Evolutionary conservation across 2,888 invertebrate species (phyloP), one percentile per base, ranked within the genome.

Genomic region (Chrysina gloriosa): DNA sequence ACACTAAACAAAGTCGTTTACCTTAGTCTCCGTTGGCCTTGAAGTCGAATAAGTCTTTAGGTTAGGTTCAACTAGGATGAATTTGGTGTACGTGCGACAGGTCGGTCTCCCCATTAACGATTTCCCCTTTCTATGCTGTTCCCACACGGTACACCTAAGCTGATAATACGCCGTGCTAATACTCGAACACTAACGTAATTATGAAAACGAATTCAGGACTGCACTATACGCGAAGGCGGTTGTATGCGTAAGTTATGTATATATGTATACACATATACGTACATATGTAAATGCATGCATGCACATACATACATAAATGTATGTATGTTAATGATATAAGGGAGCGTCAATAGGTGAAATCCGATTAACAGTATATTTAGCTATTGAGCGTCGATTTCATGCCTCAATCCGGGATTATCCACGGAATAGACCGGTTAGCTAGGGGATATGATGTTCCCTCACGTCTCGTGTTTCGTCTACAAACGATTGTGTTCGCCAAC

Each of bases 341-440:
- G 21, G 2, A 2, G 2, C 19, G 45, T 4, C 19, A 45, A 16
- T 16, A 16, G 9, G n/a, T 9, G 7, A 45, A 45, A 45, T 45
- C 45, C 45, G 45, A 45, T 45, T 45, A 45, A 1, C 19, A 45
- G 3, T n/a, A 45, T 21, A 45, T 45, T 21, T 19, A 45, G 45
- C 7, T n/a, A 45, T 21, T 19, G 45, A n/a, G 9, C 9, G 45
- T 19, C 45, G 21, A 19, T 7, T 19, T 45, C 45, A 9, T 19
- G 19, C 21, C 6, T 9, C 45, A 21, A 7, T 45, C 19, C 1
- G 6, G 1, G 42, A 14, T 42, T 42, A 3, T 3, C 6, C 16
- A n/a, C n/a, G n/a, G n/a, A 5, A 3, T 5, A 19, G 4, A 14
- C 5, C 16, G 19, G 7, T 7, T 4, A 31, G 16, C 6, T 42